Evolutionary conservation across 2,797 vertebrate species (phyloP).

Genomic region (Sebastes vulpes): DNA sequence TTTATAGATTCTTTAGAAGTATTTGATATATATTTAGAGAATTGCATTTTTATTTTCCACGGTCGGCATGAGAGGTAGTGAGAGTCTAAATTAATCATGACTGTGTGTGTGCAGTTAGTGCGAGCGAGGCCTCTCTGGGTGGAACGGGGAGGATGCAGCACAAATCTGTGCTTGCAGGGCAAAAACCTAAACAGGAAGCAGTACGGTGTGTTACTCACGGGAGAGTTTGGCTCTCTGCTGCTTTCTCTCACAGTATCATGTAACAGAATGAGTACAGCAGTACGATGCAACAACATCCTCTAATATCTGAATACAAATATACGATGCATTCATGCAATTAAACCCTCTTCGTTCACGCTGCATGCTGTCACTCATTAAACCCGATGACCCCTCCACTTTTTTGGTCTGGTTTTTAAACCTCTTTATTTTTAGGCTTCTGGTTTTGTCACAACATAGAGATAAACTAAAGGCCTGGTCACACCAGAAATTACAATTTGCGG

Average conservation of each 20-base stretch:
- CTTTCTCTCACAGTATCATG: constrained; percentile 18
- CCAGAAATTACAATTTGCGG: background rate
- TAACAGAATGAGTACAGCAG: constrained; percentile 11
- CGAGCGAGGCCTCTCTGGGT: background rate
- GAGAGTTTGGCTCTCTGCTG: background rate
- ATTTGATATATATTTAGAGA: background rate
- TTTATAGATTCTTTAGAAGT: background rate
- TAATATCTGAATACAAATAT: background rate
- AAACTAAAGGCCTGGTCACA: background rate
- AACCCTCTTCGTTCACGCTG: background rate
- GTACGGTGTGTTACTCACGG: background rate
- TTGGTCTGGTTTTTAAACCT: background rate
- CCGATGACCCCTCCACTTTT: background rate
- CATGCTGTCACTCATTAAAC: background rate
- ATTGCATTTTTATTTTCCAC: background rate
- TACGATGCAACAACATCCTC: background rate
- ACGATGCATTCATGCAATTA: no score
- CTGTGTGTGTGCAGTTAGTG: background rate
- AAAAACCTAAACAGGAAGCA: constrained; percentile 5
- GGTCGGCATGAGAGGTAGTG: background rate
- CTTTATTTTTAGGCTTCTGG: background rate
- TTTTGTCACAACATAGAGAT: background rate
- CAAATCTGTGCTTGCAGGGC: background rate
- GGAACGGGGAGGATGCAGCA: background rate
- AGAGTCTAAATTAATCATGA: background rate